phyloP scores from a whole-genome alignment of 1,140 invertebrate genomes.

The Solen grandis region DNA sequence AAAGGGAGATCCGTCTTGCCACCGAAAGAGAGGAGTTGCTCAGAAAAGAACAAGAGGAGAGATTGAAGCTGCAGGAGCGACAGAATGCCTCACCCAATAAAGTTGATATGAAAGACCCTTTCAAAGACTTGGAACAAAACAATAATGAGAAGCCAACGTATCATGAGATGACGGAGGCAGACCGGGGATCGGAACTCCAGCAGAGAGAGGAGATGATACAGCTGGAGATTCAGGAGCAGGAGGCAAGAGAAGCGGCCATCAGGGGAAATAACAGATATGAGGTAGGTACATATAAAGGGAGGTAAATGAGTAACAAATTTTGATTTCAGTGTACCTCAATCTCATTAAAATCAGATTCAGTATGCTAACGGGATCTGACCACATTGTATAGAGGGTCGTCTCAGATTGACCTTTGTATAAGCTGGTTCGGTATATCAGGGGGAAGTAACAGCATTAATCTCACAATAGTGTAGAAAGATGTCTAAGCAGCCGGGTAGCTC shows the following conservation, averaged over 20 bases:
- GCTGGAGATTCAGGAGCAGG: constrained; percentile 60
- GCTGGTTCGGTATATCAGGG: too few relatives aligned
- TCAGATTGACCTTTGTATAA: too few relatives aligned
- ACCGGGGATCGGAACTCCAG: constrained; percentile 72
- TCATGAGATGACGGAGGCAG: constrained; percentile 77
- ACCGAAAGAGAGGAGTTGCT: constrained; percentile 81
- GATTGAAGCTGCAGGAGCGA: constrained; percentile 57
- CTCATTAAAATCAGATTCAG: too few relatives aligned
- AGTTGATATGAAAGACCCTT: constrained; percentile 37
- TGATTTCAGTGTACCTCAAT: too few relatives aligned
- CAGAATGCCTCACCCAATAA: constrained; percentile 57
- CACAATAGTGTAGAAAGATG: too few relatives aligned
- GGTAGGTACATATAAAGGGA: neutral
- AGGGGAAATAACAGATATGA: constrained; percentile 37
- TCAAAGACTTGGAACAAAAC: constrained; percentile 57
- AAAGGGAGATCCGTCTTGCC: constrained; percentile 83
- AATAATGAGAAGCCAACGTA: constrained; percentile 70
- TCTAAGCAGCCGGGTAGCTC: too few relatives aligned
- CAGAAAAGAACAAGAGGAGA: constrained; percentile 69
- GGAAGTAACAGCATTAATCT: too few relatives aligned
- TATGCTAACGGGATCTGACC: too few relatives aligned
- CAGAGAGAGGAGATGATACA: constrained; percentile 60
- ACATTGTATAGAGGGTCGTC: too few relatives aligned
- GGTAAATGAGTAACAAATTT: too few relatives aligned
- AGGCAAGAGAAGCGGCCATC: constrained; percentile 50